Conservation (phyloP, 2,888 invertebrate species). For the Pandemis heparana region DNA sequence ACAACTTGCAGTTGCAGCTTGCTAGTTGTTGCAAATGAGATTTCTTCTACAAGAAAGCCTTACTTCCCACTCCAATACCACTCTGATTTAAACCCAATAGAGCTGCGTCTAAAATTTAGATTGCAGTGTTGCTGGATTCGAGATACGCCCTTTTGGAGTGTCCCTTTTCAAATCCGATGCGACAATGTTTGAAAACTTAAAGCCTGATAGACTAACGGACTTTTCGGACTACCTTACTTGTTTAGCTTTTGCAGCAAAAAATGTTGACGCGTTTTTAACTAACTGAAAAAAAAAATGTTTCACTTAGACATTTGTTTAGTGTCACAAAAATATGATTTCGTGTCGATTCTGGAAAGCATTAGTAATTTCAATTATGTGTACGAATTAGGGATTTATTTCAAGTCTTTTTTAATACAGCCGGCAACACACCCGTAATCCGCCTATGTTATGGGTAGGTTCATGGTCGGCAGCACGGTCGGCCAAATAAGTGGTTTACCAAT, state of each 20-base stretch:
- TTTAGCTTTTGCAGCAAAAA: not conserved
- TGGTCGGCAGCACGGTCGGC: no score
- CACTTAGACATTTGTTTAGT: no score
- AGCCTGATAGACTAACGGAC: not conserved
- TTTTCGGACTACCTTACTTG: not conserved
- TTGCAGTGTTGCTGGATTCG: not conserved
- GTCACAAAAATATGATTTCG: no score
- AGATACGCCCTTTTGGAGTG: not conserved
- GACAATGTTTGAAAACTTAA: constrained; percentile 6
- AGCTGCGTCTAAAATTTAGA: not conserved
- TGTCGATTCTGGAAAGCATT: no score
- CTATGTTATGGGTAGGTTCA: no score
- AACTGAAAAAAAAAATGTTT: not conserved
- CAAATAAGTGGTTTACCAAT: no score
- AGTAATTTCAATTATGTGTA: no score
- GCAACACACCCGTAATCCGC: no score
- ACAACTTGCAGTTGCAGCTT: not conserved
- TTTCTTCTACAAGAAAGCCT: not conserved
- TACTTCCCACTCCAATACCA: not conserved
- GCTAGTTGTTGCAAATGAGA: not conserved
- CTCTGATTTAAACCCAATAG: not conserved
- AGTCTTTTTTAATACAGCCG: no score
- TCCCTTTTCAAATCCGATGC: not conserved
- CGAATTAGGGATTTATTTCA: no score
- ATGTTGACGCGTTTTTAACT: not conserved